Percentiles rank a stretch among this genome's conserved stretches.
These are phyloP conservation scores for Eurystomus glaucurus DNA, from an alignment of 2,797 vertebrate species.

Conservation along the genomic window DNA sequence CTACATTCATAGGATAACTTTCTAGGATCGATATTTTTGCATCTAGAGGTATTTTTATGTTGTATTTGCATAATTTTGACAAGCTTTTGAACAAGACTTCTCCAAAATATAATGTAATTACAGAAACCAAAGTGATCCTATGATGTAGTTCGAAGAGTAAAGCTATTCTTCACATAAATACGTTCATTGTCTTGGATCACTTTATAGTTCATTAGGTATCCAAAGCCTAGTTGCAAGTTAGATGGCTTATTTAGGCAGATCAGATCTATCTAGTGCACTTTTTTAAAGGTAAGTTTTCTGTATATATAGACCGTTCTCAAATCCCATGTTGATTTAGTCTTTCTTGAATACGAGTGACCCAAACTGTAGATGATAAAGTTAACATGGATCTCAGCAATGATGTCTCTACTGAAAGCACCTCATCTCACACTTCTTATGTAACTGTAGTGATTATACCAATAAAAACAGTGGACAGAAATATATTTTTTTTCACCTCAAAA, in stretches of 20 bases:
- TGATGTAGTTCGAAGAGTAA: neutral
- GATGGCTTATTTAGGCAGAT: neutral
- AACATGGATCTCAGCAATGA: neutral
- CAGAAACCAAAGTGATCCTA: fast-evolving
- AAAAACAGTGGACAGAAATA: neutral
- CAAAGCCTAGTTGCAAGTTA: neutral
- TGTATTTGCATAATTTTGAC: neutral
- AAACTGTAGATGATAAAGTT: neutral
- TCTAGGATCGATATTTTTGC: neutral
- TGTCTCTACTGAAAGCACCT: neutral
- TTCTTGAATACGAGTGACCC: neutral
- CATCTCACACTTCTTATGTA: neutral
- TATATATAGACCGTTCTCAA: neutral
- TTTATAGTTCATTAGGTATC: neutral
- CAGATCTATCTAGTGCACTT: neutral
- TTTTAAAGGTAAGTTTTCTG: neutral
- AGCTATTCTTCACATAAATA: neutral
- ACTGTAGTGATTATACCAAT: neutral
- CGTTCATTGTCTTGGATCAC: neutral
- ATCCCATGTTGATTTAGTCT: neutral
- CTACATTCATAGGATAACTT: neutral
- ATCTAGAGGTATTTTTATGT: neutral
- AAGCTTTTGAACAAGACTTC: neutral
- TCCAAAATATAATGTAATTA: neutral
- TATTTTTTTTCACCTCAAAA: neutral